phyloP scores from a whole-genome alignment of 2,113 vertebrate species.

The Hassar affinis region DNA sequence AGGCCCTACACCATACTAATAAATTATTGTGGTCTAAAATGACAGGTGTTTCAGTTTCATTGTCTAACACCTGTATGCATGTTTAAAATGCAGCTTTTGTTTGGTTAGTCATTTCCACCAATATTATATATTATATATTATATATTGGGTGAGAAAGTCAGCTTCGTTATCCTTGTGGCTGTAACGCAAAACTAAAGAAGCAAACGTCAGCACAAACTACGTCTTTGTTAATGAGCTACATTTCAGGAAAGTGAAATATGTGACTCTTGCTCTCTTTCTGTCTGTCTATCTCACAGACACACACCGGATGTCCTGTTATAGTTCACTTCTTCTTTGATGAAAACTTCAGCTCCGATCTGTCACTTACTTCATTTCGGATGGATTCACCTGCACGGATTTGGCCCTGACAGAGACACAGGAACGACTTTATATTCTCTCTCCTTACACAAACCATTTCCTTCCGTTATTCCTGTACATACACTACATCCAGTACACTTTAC shows the following conservation, averaged over 20 bases:
- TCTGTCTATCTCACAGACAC: not conserved
- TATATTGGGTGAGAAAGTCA: no score
- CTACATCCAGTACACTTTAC: not conserved
- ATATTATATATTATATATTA: not conserved
- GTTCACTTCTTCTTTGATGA: conserved; percentile 40
- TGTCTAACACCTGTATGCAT: no score
- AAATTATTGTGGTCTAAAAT: no score
- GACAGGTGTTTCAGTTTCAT: no score
- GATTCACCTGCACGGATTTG: conserved; percentile 15
- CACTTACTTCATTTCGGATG: not conserved
- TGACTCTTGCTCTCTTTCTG: not conserved
- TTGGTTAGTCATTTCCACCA: not conserved
- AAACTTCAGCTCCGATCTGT: not conserved
- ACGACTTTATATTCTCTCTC: not conserved
- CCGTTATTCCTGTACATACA: not conserved
- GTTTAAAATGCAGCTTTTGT: not conserved
- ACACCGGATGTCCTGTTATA: conserved; percentile 37
- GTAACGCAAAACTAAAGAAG: not conserved
- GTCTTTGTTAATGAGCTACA: not conserved
- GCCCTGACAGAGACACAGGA: not conserved
- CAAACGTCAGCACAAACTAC: not conserved
- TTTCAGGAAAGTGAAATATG: not conserved
- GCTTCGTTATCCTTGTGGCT: not conserved
- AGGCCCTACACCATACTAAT: no score
- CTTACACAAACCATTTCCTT: not conserved